Conservation (phyloP, 2,888 invertebrate species). For the Gonocerus acuteangulatus region DNA sequence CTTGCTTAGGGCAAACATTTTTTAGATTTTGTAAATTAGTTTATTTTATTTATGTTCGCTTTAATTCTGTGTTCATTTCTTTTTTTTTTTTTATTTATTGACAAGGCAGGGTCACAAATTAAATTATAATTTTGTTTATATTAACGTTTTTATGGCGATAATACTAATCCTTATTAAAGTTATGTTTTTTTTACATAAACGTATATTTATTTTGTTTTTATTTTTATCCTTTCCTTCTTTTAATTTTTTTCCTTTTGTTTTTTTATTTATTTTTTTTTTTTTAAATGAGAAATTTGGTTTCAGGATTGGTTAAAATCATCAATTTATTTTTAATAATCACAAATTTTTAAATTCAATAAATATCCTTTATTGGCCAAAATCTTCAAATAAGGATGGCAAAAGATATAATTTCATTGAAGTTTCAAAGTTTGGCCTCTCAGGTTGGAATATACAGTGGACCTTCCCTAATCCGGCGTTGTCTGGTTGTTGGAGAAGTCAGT, state of each 20-base stretch:
- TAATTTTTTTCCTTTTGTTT: background rate
- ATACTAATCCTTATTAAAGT: slow-evolving; percentile 24
- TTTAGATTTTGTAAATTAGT: slow-evolving; percentile 24
- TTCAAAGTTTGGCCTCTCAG: too few relatives aligned
- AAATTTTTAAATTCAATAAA: too few relatives aligned
- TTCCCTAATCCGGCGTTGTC: too few relatives aligned
- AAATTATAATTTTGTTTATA: slow-evolving; percentile 9
- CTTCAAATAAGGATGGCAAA: too few relatives aligned
- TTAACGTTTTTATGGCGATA: slow-evolving; percentile 6
- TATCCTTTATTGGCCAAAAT: too few relatives aligned
- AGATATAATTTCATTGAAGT: too few relatives aligned
- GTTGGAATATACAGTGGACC: too few relatives aligned
- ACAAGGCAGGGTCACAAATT: slow-evolving; percentile 16
- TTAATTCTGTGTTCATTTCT: slow-evolving; percentile 23
- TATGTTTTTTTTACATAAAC: slow-evolving; percentile 12
- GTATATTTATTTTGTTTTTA: slow-evolving; percentile 7
- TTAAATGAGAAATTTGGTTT: background rate
- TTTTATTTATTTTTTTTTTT: background rate
- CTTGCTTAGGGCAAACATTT: slow-evolving; percentile 21
- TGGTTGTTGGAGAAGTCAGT: too few relatives aligned
- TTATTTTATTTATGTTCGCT: slow-evolving; percentile 22
- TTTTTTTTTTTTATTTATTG: slow-evolving; percentile 24
- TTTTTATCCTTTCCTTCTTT: slow-evolving; percentile 1
- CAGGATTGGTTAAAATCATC: too few relatives aligned
- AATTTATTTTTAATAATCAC: too few relatives aligned